A percentile compares a stretch with the other conserved stretches of the same genome.
Conservation (phyloP, 2,888 invertebrate genomes). For the Perizoma flavofasciatum region DNA sequence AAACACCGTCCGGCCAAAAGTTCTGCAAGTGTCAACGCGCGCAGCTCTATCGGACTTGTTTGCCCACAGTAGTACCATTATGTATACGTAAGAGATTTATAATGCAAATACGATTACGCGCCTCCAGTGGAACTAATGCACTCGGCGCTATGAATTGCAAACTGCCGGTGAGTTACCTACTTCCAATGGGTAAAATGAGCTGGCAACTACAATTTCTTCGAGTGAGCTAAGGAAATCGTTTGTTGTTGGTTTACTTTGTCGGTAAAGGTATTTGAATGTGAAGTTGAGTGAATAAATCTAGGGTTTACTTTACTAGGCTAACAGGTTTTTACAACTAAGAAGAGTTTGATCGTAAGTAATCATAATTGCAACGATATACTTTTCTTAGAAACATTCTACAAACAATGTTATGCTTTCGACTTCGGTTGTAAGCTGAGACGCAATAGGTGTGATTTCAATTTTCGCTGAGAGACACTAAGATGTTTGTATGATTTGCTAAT, state of each 20-base stretch:
- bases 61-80: constrained; percentile 71
- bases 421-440: too few species aligned
- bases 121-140: constrained; percentile 74
- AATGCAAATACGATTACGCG: constrained; percentile 82
- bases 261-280: constrained; percentile 19
- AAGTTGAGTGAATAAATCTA: constrained; percentile 15
- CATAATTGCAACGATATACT: too few species aligned
- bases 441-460: too few species aligned
- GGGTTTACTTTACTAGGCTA: not conserved
- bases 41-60: constrained; percentile 53
- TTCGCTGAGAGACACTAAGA: too few species aligned
- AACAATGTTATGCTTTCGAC: too few species aligned
- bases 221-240: constrained; percentile 10
- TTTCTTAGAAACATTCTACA: too few species aligned
- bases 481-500: too few species aligned
- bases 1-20: constrained; percentile 9
- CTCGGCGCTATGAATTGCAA: constrained; percentile 76
- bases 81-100: constrained; percentile 77
- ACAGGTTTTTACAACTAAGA: too few species aligned
- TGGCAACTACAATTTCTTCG: constrained; percentile 33
- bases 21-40: constrained; percentile 27
- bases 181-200: constrained; percentile 62
- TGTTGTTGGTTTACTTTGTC: constrained; percentile 21
- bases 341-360: too few species aligned
- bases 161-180: constrained; percentile 60